Conservation (phyloP, 2,113 vertebrate genomes). For the Zapornia atra region DNA sequence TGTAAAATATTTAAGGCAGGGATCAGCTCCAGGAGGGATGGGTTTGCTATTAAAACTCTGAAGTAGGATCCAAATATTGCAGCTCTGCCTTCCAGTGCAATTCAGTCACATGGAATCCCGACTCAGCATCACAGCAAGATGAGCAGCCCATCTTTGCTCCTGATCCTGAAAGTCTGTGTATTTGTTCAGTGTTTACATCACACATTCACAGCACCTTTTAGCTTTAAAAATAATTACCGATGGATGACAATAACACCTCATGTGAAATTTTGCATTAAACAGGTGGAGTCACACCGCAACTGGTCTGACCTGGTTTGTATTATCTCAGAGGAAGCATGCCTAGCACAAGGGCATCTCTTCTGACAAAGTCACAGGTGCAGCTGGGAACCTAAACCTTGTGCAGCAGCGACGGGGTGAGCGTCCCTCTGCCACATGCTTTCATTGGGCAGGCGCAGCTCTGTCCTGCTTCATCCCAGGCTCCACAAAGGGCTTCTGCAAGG, state of each 20-base stretch:
- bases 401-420: neutral
- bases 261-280: slow-evolving; percentile 7
- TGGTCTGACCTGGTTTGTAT: slow-evolving; percentile 28
- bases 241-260: neutral
- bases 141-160: neutral
- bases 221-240: neutral
- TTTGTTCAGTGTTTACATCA: neutral
- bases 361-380: neutral
- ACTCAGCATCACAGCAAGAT: rapidly evolving
- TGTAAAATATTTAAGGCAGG: neutral
- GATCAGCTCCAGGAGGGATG: neutral
- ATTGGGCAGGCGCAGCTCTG: neutral
- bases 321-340: neutral
- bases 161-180: neutral
- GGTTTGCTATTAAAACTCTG: neutral
- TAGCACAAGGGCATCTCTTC: neutral
- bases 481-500: neutral
- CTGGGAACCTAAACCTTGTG: neutral
- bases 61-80: neutral
- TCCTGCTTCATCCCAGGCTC: neutral
- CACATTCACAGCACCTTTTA: neutral
- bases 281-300: neutral
- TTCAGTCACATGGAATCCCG: too few species aligned
- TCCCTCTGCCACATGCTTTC: neutral
- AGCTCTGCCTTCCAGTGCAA: rapidly evolving